Percentiles rank a stretch among this genome's conserved stretches.
These are phyloP conservation scores for Malacoctenus gilli DNA, from an alignment of 2,797 vertebrate species.

Conservation along the genomic window DNA sequence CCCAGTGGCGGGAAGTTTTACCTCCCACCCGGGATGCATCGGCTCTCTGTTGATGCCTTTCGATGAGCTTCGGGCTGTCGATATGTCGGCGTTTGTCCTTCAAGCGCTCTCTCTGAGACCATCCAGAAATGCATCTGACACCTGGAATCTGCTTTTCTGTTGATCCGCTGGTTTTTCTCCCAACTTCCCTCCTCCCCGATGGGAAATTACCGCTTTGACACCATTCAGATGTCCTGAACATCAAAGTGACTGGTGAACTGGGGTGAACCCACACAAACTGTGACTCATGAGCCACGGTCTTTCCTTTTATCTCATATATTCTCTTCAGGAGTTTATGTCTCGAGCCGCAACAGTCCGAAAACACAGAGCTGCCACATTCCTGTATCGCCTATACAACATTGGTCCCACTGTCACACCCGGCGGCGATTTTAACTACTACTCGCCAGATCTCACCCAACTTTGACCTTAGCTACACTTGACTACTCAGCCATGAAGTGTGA, in stretches of 20 bases:
- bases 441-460: slow-evolving; percentile 2
- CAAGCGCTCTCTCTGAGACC: slow-evolving; percentile 2
- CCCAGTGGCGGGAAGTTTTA: background rate
- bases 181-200: too few relatives aligned
- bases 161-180: too few relatives aligned
- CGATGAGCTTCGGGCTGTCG: slow-evolving; percentile 9
- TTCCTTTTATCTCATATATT: too few relatives aligned
- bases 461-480: slow-evolving; percentile 8
- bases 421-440: slow-evolving; percentile 7
- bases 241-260: too few relatives aligned
- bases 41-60: slow-evolving; percentile 23
- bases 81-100: slow-evolving; percentile 22
- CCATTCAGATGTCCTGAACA: too few relatives aligned
- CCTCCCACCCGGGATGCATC: slow-evolving; percentile 5
- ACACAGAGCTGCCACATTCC: background rate
- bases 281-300: too few relatives aligned
- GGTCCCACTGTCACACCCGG: background rate
- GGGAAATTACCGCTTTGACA: too few relatives aligned
- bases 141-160: too few relatives aligned
- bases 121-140: background rate
- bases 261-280: too few relatives aligned
- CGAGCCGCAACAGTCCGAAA: too few relatives aligned
- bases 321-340: too few relatives aligned
- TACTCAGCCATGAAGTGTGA: slow-evolving; percentile 8
- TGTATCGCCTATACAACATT: background rate